Conservation (phyloP, 2,113 vertebrate species). For the Oncorhynchus keta region DNA sequence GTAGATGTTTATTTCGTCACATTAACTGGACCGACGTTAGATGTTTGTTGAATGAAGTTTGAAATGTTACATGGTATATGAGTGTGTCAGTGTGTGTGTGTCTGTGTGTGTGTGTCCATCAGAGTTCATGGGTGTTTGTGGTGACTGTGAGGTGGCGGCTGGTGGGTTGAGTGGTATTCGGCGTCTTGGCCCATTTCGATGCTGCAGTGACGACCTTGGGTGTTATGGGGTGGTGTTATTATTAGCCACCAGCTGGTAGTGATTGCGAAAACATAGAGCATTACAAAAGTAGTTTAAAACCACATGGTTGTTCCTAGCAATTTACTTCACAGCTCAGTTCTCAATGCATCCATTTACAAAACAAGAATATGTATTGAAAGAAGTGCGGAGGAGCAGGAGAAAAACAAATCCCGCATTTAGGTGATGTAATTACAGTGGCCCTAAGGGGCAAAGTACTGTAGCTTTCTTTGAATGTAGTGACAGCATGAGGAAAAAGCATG, state of each 20-base stretch:
- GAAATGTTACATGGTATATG: not conserved
- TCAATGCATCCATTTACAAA: conserved; percentile 23
- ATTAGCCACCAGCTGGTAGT: conserved; percentile 84
- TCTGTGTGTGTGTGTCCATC: not conserved
- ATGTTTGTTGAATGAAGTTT: not conserved
- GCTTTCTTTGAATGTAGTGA: not conserved
- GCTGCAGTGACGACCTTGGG: conserved; percentile 44
- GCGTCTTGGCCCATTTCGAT: conserved; percentile 29
- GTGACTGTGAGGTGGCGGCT: conserved; percentile 4
- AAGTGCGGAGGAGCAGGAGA: not conserved
- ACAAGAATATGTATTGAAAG: not conserved
- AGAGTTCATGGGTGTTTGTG: conserved; percentile 3
- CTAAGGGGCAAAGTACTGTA: not conserved
- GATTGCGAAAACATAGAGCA: conserved; percentile 75
- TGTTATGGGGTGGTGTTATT: conserved; percentile 45
- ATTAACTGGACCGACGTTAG: not conserved
- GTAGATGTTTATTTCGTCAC: not conserved
- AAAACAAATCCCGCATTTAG: not conserved
- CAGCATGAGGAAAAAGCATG: not conserved
- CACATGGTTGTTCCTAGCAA: conserved; percentile 82
- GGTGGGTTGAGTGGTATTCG: not conserved
- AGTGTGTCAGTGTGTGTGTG: not conserved
- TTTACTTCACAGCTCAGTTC: conserved; percentile 63
- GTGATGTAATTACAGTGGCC: too few relatives aligned
- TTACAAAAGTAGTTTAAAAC: conserved; percentile 78